These are phyloP conservation scores for Hozukius guyotensis DNA, from an alignment of 2,797 vertebrate species.

Conservation along the genomic window DNA sequence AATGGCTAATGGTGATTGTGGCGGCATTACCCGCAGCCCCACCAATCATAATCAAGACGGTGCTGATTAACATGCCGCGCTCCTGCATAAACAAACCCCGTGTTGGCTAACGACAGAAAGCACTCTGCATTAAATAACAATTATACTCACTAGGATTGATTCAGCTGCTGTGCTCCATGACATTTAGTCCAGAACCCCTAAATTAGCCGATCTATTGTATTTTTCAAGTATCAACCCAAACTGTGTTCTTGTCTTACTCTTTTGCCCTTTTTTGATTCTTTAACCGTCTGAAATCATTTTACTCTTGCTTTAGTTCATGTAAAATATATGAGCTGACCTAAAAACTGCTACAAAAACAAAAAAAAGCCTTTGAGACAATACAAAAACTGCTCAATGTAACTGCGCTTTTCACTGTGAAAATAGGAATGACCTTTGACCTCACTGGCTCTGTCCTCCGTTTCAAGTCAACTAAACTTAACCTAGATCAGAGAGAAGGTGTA, in stretches of 20 bases:
- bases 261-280: not conserved
- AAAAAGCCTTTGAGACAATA: not conserved
- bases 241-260: not conserved
- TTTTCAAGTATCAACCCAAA: not conserved
- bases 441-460: constrained; percentile 22
- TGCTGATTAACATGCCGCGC: constrained; percentile 70
- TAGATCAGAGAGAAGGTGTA: constrained; percentile 50
- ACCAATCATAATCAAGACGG: constrained; percentile 77
- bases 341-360: not conserved
- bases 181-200: constrained; percentile 21
- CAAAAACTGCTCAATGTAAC: not conserved
- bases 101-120: constrained; percentile 57
- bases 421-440: constrained; percentile 33
- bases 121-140: constrained; percentile 62
- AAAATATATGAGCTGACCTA: not conserved
- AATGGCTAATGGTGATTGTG: constrained; percentile 65
- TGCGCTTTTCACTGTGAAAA: not conserved
- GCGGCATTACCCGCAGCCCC: constrained; percentile 54
- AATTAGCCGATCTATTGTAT: not conserved
- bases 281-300: not conserved
- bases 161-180: constrained; percentile 41
- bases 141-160: constrained; percentile 58
- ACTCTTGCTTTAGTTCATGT: not conserved
- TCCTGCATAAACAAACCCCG: constrained; percentile 65
- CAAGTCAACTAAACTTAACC: constrained; percentile 11